Percentiles rank a stretch among this genome's conserved stretches.
phyloP scores from a whole-genome alignment of 2,113 vertebrate species.

The Arenaria interpres region DNA sequence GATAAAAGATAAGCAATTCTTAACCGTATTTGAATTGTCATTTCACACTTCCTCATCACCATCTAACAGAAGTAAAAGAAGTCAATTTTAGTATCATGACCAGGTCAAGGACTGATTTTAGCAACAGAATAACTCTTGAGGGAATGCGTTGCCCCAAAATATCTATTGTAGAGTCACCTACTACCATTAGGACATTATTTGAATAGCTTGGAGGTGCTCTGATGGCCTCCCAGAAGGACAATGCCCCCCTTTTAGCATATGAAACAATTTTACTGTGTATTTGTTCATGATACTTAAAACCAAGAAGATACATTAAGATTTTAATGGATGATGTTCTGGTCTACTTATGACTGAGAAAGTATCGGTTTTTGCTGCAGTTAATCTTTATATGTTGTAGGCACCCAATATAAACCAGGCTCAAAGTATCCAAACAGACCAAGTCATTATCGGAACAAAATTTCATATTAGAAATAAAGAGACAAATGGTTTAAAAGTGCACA shows the following conservation, averaged over 20 bases:
- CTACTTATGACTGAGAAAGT: not conserved
- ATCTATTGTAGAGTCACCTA: not conserved
- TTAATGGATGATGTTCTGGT: not conserved
- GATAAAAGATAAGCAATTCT: not conserved
- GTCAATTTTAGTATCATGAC: not conserved
- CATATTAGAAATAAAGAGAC: not conserved
- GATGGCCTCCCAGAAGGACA: not conserved
- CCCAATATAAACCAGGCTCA: not conserved
- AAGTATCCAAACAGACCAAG: not conserved
- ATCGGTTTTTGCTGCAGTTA: not conserved
- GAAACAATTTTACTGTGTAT: not conserved
- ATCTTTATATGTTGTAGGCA: not conserved
- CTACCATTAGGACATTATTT: not conserved
- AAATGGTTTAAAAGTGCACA: not conserved
- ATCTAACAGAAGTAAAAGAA: not conserved
- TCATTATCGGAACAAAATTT: not conserved
- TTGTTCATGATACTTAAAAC: not conserved
- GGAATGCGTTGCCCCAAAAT: not conserved
- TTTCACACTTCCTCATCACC: not conserved
- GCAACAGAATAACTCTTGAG: not conserved
- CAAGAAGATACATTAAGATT: not conserved
- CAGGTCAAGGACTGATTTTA: not conserved
- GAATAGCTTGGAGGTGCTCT: not conserved
- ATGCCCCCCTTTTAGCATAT: not conserved
- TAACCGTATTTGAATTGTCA: fast-evolving